Evolutionary conservation across 2,888 invertebrate genomes (phyloP).

Genomic region (Harpalus rubripes): DNA sequence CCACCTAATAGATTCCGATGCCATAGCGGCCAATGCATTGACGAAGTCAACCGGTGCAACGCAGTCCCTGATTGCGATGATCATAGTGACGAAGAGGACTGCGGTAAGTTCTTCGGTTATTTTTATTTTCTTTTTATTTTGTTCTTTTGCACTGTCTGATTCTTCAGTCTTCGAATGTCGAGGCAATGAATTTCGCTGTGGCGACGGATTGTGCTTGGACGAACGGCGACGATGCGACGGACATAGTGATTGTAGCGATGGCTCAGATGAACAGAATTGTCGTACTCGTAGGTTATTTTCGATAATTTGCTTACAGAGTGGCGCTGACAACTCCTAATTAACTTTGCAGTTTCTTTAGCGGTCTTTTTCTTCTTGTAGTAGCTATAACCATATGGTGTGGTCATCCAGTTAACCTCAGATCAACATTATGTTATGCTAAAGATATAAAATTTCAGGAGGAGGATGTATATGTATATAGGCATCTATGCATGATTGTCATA

Average conservation of each 20-base stretch:
- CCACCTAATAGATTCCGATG: slow-evolving; percentile 79
- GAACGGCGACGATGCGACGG: slow-evolving; percentile 78
- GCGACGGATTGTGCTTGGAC: slow-evolving; percentile 81
- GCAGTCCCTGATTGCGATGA: slow-evolving; percentile 77
- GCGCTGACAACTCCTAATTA: slow-evolving; percentile 34
- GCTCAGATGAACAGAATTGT: slow-evolving; percentile 79
- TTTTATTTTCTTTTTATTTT: slow-evolving; percentile 13
- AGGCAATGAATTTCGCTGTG: slow-evolving; percentile 82
- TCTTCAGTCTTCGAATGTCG: slow-evolving; percentile 75
- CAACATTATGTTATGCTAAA: slow-evolving; percentile 24
- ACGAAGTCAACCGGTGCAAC: slow-evolving; percentile 76
- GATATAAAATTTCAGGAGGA: slow-evolving; percentile 23
- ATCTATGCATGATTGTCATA: slow-evolving; percentile 35
- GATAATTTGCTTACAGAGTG: slow-evolving; percentile 43
- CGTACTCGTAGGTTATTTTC: slow-evolving; percentile 68
- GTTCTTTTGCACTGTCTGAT: slow-evolving; percentile 37
- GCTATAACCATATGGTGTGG: slow-evolving; percentile 21
- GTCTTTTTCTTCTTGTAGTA: slow-evolving; percentile 28
- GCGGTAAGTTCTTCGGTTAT: slow-evolving; percentile 56
- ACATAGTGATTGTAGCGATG: slow-evolving; percentile 78
- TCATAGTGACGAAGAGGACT: slow-evolving; percentile 78
- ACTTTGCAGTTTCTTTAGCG: slow-evolving; percentile 17
- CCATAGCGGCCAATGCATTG: slow-evolving; percentile 79
- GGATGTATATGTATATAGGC: slow-evolving; percentile 26
- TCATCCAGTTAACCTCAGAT: background rate